These are phyloP conservation scores for Drosophila sordidapex DNA, from an alignment of 2,888 invertebrate species.

Conservation along the genomic window DNA sequence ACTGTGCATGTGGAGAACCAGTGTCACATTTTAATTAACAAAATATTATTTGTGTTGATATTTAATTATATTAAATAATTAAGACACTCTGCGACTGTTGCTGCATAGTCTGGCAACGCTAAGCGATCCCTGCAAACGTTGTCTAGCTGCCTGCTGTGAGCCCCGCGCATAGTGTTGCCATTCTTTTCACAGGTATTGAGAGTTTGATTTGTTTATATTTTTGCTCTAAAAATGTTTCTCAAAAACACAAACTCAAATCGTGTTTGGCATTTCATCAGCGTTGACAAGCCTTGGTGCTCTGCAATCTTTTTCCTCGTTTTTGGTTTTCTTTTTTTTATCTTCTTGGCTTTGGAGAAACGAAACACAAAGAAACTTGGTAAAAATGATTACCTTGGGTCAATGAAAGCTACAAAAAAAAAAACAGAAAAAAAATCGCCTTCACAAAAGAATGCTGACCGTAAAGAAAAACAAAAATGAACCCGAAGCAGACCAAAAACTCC, in stretches of 20 bases:
- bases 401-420: slow-evolving; percentile 36
- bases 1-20: background rate
- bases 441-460: slow-evolving; percentile 72
- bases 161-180: background rate
- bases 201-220: background rate
- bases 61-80: background rate
- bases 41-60: background rate
- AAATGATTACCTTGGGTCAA: slow-evolving; percentile 69
- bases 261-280: slow-evolving; percentile 28
- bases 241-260: slow-evolving; percentile 13
- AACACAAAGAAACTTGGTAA: slow-evolving; percentile 27
- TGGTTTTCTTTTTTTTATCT: slow-evolving; percentile 1
- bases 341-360: slow-evolving; percentile 33
- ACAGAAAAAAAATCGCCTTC: slow-evolving; percentile 64
- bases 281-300: slow-evolving; percentile 23
- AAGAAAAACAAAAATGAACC: slow-evolving; percentile 26
- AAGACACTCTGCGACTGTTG: background rate
- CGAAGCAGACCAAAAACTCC: slow-evolving; percentile 28
- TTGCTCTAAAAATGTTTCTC: slow-evolving; percentile 2
- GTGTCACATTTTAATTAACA: background rate
- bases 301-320: slow-evolving; percentile 7
- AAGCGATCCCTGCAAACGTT: background rate
- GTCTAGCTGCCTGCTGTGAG: background rate
- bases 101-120: background rate
- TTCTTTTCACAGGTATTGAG: background rate